Evolutionary conservation across 2,113 vertebrate genomes (phyloP).

Genomic region (Cyanoramphus novaezelandiae): DNA sequence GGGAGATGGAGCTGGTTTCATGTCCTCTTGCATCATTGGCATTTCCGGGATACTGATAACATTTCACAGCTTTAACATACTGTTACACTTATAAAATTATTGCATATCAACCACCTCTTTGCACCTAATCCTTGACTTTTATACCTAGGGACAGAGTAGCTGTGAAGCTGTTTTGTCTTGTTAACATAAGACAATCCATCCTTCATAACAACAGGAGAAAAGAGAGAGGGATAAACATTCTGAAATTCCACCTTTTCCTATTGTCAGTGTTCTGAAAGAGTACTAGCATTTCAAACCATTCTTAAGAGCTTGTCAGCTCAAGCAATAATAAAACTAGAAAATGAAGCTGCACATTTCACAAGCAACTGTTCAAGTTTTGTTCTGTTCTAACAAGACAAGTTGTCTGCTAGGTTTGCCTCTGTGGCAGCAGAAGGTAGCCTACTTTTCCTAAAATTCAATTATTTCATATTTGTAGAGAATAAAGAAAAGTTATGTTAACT

Average conservation of each 20-base stretch:
- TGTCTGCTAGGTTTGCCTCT: neutral
- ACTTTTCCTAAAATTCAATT: neutral
- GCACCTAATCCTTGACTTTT: neutral
- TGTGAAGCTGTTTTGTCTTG: neutral
- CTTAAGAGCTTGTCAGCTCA: neutral
- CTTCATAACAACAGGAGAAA: neutral
- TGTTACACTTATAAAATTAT: accelerated
- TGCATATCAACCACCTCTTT: neutral
- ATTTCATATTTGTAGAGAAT: neutral
- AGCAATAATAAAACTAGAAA: neutral
- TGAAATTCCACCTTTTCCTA: neutral
- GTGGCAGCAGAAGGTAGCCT: neutral
- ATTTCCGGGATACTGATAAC: neutral
- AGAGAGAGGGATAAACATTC: neutral
- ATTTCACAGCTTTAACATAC: neutral
- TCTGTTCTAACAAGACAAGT: neutral
- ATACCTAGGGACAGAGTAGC: neutral
- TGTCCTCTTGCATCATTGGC: neutral
- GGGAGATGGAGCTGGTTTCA: neutral
- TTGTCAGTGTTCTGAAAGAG: neutral
- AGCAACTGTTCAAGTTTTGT: neutral
- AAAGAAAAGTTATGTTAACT: neutral
- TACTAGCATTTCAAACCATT: neutral
- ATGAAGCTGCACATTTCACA: neutral
- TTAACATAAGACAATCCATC: neutral